Evolutionary conservation across 2,888 invertebrate species (phyloP).

Genomic region (Catocala fraxini): DNA sequence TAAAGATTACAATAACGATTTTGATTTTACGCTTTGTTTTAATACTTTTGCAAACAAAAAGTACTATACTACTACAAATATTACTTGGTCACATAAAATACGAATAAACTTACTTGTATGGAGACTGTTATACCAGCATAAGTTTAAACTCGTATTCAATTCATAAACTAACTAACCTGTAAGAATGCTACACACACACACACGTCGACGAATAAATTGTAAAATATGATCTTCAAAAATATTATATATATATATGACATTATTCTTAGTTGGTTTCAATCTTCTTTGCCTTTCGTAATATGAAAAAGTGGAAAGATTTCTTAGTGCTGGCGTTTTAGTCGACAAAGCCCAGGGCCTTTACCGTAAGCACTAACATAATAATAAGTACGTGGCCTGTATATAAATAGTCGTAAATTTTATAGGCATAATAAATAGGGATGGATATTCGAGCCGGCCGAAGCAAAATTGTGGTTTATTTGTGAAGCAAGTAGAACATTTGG

Average conservation of each 20-base stretch:
- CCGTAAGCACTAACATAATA: constrained; percentile 16
- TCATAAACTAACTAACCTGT: too few relatives aligned
- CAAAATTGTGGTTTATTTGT: constrained; percentile 43
- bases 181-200: too few relatives aligned
- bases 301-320: constrained; percentile 10
- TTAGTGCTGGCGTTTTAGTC: constrained; percentile 4
- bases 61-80: too few relatives aligned
- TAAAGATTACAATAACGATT: too few relatives aligned
- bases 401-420: constrained; percentile 19
- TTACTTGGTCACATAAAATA: too few relatives aligned
- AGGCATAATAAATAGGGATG: constrained; percentile 23
- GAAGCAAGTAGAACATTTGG: constrained; percentile 37
- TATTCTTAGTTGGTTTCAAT: constrained; percentile 10
- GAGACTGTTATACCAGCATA: too few relatives aligned
- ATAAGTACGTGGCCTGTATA: constrained; percentile 12
- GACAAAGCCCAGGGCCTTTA: constrained; percentile 12
- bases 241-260: constrained; percentile 3
- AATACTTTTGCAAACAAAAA: too few relatives aligned
- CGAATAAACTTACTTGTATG: too few relatives aligned
- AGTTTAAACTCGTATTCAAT: too few relatives aligned
- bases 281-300: constrained; percentile 13
- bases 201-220: not conserved
- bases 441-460: constrained; percentile 22
- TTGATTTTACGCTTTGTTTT: too few relatives aligned
- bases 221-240: not conserved